These are phyloP conservation scores for Andrena hattorfiana DNA, from an alignment of 2,888 invertebrate genomes.

Conservation along the genomic window DNA sequence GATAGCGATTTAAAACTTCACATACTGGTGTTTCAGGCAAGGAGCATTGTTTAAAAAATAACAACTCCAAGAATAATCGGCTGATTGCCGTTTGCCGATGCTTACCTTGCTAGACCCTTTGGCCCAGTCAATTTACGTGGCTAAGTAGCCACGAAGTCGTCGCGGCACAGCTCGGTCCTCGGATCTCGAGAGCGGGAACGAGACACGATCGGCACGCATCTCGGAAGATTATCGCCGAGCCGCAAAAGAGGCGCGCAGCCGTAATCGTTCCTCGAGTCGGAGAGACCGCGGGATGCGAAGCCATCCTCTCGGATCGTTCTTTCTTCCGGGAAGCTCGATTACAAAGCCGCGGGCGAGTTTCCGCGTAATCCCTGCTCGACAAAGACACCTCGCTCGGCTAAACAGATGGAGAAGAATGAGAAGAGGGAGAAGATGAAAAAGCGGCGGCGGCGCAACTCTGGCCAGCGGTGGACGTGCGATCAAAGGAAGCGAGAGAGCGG, in stretches of 20 bases:
- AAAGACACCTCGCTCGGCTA: neutral
- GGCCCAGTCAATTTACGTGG: too few species aligned
- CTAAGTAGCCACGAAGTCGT: too few species aligned
- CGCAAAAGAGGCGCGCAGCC: neutral
- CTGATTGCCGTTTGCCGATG: too few species aligned
- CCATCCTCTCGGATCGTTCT: slow-evolving; percentile 44
- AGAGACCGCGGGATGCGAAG: slow-evolving; percentile 4
- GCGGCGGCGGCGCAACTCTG: neutral
- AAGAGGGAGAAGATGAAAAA: neutral
- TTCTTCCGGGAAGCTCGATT: slow-evolving; percentile 75
- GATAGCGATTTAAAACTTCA: too few species aligned
- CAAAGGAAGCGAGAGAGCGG: slow-evolving; percentile 3
- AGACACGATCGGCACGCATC: neutral
- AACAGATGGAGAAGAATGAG: too few species aligned
- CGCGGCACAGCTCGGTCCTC: too few species aligned
- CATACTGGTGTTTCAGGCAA: too few species aligned
- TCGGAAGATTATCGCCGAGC: neutral
- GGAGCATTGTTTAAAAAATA: too few species aligned
- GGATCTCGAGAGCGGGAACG: too few species aligned
- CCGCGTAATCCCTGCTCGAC: slow-evolving; percentile 64
- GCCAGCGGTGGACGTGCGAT: neutral
- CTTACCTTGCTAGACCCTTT: too few species aligned
- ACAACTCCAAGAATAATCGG: too few species aligned
- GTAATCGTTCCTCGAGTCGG: neutral
- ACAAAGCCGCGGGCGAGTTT: slow-evolving; percentile 63